A percentile compares a stretch with the other conserved stretches of the same genome.
Conservation (phyloP, 2,888 invertebrate species). For the Drosophila melanosoma region DNA sequence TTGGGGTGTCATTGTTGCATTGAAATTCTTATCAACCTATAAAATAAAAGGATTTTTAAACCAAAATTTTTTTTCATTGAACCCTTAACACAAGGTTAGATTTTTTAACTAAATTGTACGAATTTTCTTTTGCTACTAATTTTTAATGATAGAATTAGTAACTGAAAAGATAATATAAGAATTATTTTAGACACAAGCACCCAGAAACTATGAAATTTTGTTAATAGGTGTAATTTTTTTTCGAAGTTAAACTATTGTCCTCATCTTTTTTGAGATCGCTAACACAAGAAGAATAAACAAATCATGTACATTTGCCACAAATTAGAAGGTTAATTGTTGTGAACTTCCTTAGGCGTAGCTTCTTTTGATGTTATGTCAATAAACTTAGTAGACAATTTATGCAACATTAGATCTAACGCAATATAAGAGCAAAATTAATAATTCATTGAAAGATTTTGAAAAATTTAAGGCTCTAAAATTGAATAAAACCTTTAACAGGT, state of each 20-base stretch:
- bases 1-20: slow-evolving; percentile 86
- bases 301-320: neutral
- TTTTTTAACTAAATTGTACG: too few relatives aligned
- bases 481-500: neutral
- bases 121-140: neutral
- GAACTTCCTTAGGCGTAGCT: neutral
- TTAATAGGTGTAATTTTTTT: neutral
- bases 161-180: too few relatives aligned
- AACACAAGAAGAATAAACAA: neutral
- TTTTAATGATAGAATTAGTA: neutral
- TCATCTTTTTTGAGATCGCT: neutral
- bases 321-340: neutral
- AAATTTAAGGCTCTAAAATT: neutral
- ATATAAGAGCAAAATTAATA: neutral
- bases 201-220: neutral
- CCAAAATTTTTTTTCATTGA: too few relatives aligned
- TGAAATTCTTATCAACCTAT: slow-evolving; percentile 89
- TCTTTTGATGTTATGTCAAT: neutral
- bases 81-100: too few relatives aligned
- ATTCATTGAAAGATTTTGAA: neutral
- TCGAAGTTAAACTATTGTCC: neutral
- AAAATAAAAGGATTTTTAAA: neutral
- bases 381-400: neutral
- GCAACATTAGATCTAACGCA: neutral
- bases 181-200: too few relatives aligned